These are phyloP conservation scores for Cotesia chilonis DNA, from an alignment of 1,140 invertebrate genomes.

Conservation along the genomic window DNA sequence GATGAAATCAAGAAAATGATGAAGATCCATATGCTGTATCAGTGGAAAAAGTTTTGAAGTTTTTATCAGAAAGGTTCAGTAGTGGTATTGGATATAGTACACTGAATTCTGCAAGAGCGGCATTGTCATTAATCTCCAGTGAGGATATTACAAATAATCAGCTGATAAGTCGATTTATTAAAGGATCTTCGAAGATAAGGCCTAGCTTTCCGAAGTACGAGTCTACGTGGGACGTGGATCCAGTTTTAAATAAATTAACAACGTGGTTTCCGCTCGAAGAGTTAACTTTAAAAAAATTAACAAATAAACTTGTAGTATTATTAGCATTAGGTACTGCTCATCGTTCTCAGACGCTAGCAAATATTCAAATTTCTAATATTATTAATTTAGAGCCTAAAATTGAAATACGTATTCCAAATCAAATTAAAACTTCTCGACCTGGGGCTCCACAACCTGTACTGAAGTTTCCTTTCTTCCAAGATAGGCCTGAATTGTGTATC, in stretches of 20 bases:
- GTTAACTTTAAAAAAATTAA: slow-evolving; percentile 36
- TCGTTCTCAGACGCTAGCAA: slow-evolving; percentile 37
- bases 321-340: slow-evolving; percentile 43
- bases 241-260: slow-evolving; percentile 36
- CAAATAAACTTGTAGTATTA: slow-evolving; percentile 40
- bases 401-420: too few species aligned
- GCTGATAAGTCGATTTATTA: slow-evolving; percentile 41
- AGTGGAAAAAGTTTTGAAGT: neutral
- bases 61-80: slow-evolving; percentile 10
- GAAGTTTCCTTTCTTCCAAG: too few species aligned
- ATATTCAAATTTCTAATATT: slow-evolving; percentile 35
- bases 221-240: slow-evolving; percentile 42
- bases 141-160: slow-evolving; percentile 29
- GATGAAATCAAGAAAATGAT: neutral
- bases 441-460: too few species aligned
- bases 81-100: slow-evolving; percentile 30
- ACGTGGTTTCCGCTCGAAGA: slow-evolving; percentile 25
- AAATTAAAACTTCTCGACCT: too few species aligned
- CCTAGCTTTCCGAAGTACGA: slow-evolving; percentile 42
- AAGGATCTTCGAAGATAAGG: slow-evolving; percentile 41
- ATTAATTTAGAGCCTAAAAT: slow-evolving; percentile 20
- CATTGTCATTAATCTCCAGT: slow-evolving; percentile 30
- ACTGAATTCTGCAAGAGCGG: slow-evolving; percentile 31
- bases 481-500: too few species aligned
- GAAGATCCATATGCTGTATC: slow-evolving; percentile 35